Conservation (phyloP, 2,797 vertebrate species). For the Fundulus diaphanus region DNA sequence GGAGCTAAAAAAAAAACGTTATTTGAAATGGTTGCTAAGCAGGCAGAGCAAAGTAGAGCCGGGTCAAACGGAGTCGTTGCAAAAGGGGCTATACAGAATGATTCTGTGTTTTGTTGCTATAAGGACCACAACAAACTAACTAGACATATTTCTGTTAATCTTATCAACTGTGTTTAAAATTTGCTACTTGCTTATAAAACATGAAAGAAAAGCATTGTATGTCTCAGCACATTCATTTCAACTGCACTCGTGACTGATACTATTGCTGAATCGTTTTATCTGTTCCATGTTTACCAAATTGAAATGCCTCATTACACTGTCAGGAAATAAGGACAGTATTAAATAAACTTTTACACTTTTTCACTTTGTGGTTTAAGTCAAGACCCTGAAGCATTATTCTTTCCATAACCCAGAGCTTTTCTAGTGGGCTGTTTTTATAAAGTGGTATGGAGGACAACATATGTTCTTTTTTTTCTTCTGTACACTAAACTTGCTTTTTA, state of each 20-base stretch:
- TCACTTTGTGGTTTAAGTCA: too few species aligned
- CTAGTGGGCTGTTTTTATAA: too few species aligned
- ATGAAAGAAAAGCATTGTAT: background rate
- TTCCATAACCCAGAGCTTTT: too few species aligned
- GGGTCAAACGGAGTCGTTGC: too few species aligned
- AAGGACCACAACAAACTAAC: background rate
- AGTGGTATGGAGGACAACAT: too few species aligned
- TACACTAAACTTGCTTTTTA: background rate
- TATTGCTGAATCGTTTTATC: constrained; percentile 48
- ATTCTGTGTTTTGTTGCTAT: background rate
- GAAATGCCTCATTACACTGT: background rate
- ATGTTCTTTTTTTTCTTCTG: too few species aligned
- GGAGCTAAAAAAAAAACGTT: too few species aligned
- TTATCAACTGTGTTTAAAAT: background rate
- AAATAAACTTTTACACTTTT: too few species aligned
- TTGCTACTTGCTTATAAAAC: background rate
- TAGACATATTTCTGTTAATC: background rate
- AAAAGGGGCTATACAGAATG: too few species aligned
- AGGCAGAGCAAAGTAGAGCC: too few species aligned
- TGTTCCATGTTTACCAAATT: constrained; percentile 58
- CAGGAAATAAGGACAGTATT: background rate
- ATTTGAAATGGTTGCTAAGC: too few species aligned
- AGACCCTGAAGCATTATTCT: too few species aligned
- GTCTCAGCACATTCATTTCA: constrained; percentile 35
- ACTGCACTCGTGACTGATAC: background rate